phyloP scores from a whole-genome alignment of 1,140 invertebrate species.

The Heliconius himera region DNA sequence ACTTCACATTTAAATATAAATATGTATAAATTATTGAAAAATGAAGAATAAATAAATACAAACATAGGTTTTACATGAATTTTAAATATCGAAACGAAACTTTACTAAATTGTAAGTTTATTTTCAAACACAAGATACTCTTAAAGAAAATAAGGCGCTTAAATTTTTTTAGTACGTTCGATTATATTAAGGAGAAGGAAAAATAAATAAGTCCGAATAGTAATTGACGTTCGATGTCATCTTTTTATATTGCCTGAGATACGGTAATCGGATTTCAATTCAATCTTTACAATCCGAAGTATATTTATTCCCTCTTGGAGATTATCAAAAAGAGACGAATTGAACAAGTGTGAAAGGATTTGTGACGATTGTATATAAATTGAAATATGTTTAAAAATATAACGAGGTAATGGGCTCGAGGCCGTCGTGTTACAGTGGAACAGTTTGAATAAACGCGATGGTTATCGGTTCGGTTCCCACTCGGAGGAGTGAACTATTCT shows the following conservation, averaged over 20 bases:
- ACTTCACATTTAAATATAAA: no score
- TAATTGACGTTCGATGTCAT: constrained; percentile 17
- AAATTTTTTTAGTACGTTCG: background rate
- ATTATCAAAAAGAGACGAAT: background rate
- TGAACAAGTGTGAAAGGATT: background rate
- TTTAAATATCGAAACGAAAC: background rate
- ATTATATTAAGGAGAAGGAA: background rate
- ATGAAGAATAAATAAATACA: no score
- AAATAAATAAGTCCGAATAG: background rate
- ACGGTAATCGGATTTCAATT: constrained; percentile 4
- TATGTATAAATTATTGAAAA: no score
- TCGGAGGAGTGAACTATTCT: no score
- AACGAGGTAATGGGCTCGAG: background rate
- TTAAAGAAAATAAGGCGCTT: background rate
- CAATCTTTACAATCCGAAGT: background rate
- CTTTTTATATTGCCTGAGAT: background rate
- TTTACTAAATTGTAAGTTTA: background rate
- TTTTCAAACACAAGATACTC: no score
- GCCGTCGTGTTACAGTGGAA: background rate
- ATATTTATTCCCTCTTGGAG: background rate
- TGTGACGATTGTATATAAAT: background rate
- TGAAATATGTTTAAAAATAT: background rate
- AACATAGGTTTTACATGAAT: background rate
- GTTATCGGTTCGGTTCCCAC: no score
- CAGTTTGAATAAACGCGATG: no score